Percentiles rank a stretch among this genome's conserved stretches.
These are phyloP conservation scores for Chrysopilus asiliformis DNA, from an alignment of 2,888 invertebrate species.

Conservation along the genomic window DNA sequence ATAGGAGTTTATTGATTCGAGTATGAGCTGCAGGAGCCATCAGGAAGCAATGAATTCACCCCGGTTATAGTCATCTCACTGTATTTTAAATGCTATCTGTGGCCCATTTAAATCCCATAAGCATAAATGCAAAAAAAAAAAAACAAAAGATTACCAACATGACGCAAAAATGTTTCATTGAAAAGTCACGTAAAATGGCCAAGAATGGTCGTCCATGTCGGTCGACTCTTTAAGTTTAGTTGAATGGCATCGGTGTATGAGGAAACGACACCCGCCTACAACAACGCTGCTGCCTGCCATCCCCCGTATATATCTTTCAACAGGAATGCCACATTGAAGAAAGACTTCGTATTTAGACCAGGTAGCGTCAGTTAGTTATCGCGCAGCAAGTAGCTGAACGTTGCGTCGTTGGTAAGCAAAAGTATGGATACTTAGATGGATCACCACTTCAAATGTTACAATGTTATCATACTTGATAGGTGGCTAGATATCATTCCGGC, in stretches of 20 bases:
- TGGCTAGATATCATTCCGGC: too few relatives aligned
- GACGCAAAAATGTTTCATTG: slow-evolving; percentile 3
- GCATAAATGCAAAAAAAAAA: background rate
- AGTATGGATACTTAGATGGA: too few relatives aligned
- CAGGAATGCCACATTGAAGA: background rate
- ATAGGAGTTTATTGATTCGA: background rate
- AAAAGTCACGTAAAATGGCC: slow-evolving; percentile 6
- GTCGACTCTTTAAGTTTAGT: too few relatives aligned
- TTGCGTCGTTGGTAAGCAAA: too few relatives aligned
- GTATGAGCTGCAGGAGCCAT: background rate
- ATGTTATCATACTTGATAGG: too few relatives aligned
- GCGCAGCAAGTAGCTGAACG: too few relatives aligned
- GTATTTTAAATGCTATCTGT: background rate
- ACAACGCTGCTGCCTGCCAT: background rate
- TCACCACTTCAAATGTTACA: too few relatives aligned
- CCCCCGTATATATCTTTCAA: background rate
- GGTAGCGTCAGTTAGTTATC: too few relatives aligned
- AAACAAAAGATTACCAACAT: too few relatives aligned
- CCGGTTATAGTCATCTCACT: background rate
- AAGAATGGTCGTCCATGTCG: background rate
- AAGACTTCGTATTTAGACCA: too few relatives aligned
- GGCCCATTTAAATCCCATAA: background rate
- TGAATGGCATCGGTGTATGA: background rate
- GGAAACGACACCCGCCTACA: slow-evolving; percentile 5
- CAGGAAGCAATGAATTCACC: background rate